Evolutionary conservation across 2,888 invertebrate genomes (phyloP).

Genomic region (Drosophila emarginata): DNA sequence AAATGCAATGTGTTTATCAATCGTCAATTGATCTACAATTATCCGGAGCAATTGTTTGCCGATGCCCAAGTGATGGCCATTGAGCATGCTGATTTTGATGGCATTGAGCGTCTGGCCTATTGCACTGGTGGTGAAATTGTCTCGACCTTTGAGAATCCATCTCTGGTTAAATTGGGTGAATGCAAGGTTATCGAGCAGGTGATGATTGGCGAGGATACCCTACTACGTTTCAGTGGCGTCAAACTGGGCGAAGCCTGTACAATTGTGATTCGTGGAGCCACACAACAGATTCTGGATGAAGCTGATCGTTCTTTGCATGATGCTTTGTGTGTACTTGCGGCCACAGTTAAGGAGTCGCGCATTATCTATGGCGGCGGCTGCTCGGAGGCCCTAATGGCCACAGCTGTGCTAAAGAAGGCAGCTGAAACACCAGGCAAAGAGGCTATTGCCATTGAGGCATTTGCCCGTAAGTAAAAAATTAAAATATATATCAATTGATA

Average conservation of each 20-base stretch:
- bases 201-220: slow-evolving; percentile 98
- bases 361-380: slow-evolving; percentile 97
- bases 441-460: slow-evolving; percentile 97
- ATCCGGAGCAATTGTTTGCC: slow-evolving; percentile 99
- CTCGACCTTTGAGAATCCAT: slow-evolving; percentile 98
- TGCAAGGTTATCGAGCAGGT: slow-evolving; percentile 97
- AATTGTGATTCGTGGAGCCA: slow-evolving; percentile 97
- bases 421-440: slow-evolving; percentile 97
- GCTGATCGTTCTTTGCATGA: slow-evolving; percentile 99
- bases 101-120: slow-evolving; percentile 97
- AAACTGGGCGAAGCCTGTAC: slow-evolving; percentile 98
- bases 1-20: slow-evolving; percentile 99
- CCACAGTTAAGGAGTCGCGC: slow-evolving; percentile 96
- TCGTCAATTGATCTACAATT: slow-evolving; percentile 99
- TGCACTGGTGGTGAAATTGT: slow-evolving; percentile 99
- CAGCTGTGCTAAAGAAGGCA: slow-evolving; percentile 92
- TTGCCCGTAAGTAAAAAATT: slow-evolving; percentile 85
- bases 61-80: slow-evolving; percentile 99
- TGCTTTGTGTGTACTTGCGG: slow-evolving; percentile 97
- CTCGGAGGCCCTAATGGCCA: slow-evolving; percentile 98
- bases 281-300: slow-evolving; percentile 98
- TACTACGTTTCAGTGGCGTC: slow-evolving; percentile 97
- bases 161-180: slow-evolving; percentile 94
- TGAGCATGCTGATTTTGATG: slow-evolving; percentile 99
- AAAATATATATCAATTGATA: background rate